Conservation (phyloP, 2,113 vertebrate species). For the Gambusia holbrooki region DNA sequence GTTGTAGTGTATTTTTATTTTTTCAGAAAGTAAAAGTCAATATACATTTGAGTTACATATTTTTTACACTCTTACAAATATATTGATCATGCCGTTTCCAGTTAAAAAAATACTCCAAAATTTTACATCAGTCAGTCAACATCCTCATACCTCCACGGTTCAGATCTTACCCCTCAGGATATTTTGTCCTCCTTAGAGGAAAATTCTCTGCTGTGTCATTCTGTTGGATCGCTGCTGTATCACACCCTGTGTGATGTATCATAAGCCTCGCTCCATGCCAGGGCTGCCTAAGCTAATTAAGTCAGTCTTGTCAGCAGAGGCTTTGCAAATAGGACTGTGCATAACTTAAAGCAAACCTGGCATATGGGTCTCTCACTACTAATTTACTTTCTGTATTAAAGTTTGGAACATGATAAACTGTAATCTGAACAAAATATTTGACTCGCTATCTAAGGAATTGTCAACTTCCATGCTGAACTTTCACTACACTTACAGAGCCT, state of each 20-base stretch:
- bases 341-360: too few species aligned
- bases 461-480: neutral
- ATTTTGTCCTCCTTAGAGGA: neutral
- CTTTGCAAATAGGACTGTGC: neutral
- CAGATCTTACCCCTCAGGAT: neutral
- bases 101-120: neutral
- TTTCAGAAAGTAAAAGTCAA: neutral
- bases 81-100: neutral
- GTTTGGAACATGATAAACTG: neutral
- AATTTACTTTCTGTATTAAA: neutral
- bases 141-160: neutral
- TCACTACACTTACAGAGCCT: constrained; percentile 33
- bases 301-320: neutral
- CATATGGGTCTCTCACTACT: neutral
- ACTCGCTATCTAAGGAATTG: neutral
- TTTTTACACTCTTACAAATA: neutral
- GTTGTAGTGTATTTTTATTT: neutral
- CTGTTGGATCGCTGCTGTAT: neutral
- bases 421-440: neutral
- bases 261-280: neutral
- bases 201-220: neutral
- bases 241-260: neutral
- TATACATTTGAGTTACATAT: neutral
- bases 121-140: neutral
- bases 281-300: neutral